Base-by-base conservation (phyloP, 2,888 invertebrate genomes). In the Vanessa cardui region DNA sequence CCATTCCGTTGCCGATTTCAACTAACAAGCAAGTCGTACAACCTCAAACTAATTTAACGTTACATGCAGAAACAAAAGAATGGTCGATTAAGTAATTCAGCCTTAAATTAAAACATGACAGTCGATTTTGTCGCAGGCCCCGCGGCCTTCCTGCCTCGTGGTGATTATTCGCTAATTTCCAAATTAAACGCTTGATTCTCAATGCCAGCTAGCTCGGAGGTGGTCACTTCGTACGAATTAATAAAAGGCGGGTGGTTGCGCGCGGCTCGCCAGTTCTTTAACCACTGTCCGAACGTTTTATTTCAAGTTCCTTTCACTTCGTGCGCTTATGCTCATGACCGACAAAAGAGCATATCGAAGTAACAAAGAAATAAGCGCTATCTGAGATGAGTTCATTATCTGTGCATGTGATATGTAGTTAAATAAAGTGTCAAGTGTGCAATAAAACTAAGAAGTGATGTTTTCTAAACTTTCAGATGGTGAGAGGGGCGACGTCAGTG, bases 401-500 rank as follows among this genome's bases (percentile, higher is more conserved):
- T 71, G 71, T 66, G 69, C 59, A 64, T 62, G 52, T 68, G 64
- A 50, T 63, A 21, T 9, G 12, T 39, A 64, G 21, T 66, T 58
- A 16, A 50, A 63, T 60, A 62, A 21, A 49, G 64, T 64, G 64
- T 58, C 64, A 61, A 52, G 15, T 47, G 68, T 73, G 71, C 69
- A 69, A 72, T 65, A 76, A 77, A 79, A 82, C 86, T 89, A 87
- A 90, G 78, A 78, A 78, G 78, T 83, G 81, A 80, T 85, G 80
- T 86, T 86, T 86, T 89, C 73, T 75, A 87, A 85, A 85, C 83
- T 93, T 92, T 85, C 93, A 93, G 93, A 93, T 92, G 93, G 92
- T 91, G 89, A 90, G 92, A 90, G 90, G 92, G 90, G 92, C 89
- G 91, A 89, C 88, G 88, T 83, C 89, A 78, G 87, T 88, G 88